Conservation (phyloP, 2,797 vertebrate species). For the Danio choprae region DNA sequence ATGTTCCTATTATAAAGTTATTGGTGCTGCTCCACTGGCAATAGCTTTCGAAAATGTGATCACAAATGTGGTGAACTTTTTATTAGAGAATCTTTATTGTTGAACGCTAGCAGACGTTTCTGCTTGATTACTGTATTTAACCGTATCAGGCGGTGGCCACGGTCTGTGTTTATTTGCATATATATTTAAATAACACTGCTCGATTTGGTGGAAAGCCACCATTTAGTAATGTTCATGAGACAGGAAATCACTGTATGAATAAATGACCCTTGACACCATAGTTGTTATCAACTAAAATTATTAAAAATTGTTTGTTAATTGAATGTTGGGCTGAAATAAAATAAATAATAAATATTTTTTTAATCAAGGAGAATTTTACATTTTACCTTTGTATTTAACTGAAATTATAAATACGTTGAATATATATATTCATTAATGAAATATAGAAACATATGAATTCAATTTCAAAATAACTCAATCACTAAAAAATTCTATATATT, state of each 20-base stretch:
- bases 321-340: background rate
- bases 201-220: background rate
- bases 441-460: background rate
- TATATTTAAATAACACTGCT: background rate
- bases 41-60: constrained; percentile 10
- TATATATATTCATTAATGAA: too few relatives aligned
- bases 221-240: background rate
- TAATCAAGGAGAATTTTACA: too few relatives aligned
- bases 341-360: too few relatives aligned
- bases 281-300: background rate
- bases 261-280: background rate
- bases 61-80: background rate
- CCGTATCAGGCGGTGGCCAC: background rate
- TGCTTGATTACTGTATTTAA: background rate
- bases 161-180: background rate
- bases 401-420: too few relatives aligned
- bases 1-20: background rate
- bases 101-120: background rate
- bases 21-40: background rate
- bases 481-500: background rate
- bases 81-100: background rate
- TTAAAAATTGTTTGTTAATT: background rate
- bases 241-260: background rate
- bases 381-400: background rate
- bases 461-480: background rate